Base-by-base conservation (phyloP, 1,140 invertebrate species). In the Halesus radiatus region DNA sequence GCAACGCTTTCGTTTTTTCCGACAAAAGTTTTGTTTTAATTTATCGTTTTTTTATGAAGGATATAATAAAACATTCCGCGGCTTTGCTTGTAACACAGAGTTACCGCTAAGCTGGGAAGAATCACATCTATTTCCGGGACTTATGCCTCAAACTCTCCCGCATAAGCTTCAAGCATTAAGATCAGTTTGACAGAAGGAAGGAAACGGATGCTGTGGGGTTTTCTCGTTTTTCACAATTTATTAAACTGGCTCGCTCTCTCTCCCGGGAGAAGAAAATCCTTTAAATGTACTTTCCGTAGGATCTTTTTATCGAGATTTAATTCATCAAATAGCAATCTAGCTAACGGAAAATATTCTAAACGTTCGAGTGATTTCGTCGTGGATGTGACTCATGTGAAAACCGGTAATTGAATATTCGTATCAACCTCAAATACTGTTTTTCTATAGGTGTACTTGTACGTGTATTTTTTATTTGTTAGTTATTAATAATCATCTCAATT, bases 91-190 rank as follows among this genome's bases (percentile, higher is more conserved):
- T 66, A 26, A 66, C 62, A 66, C 37, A 18, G 37, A 70, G 23
- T 45, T 45, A 70, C 66, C 16, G 8, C 37, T 45, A 70, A 70
- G 66, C 45, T n/a, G n/a, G 20, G 20, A 20, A 23, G 37, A 70
- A 70, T 70, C 66, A 70, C 66, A 70, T 70, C 45, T 70, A 70
- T 70, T 50, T 70, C 37, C n/a, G 62, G 45, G 66, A 29, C 37
- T 70, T 50, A 70, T 52, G 45, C 37, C 20, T 70, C 32, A 70
- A 70, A 45, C 37, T 37, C 66, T 70, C 66, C 45, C 22, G n/a
- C 6, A n/a, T 70, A 70, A 70, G 66, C 37, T 32, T 45, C 66
- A 18, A 50, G 32, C 66, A 52, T 70, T 45, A 52, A 70, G 32
- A 50, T 70, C 37, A 45, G 66, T 70, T 70, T 50, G 37, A 37